Conservation (phyloP, 2,888 invertebrate genomes). For the Drosophila borealis region DNA sequence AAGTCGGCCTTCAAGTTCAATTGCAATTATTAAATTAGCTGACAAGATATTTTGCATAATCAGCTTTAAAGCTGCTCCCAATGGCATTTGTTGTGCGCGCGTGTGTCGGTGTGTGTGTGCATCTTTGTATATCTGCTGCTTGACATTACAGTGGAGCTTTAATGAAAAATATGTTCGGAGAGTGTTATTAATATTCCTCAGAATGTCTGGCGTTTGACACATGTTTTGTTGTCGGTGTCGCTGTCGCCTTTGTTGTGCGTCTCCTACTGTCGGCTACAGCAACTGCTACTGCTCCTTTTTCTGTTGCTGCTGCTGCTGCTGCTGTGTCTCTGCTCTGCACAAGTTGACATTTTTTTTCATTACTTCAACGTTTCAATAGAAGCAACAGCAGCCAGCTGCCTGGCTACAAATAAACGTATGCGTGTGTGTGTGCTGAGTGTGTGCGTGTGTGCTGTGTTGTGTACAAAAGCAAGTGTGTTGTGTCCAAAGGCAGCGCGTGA, state of each 20-base stretch:
- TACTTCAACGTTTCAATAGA: constrained; percentile 77
- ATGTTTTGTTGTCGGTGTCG: constrained; percentile 75
- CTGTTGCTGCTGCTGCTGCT: constrained; percentile 6
- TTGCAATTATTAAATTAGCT: constrained; percentile 59
- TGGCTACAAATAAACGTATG: constrained; percentile 26
- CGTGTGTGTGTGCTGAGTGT: constrained; percentile 7
- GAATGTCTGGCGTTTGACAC: constrained; percentile 79
- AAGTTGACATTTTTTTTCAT: constrained; percentile 79
- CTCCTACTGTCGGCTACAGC: constrained; percentile 1
- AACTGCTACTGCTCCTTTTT: constrained; percentile 21
- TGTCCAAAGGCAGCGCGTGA: constrained; percentile 56
- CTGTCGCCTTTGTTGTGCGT: constrained; percentile 45
- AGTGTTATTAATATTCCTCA: constrained; percentile 81
- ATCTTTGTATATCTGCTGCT: constrained; percentile 44
- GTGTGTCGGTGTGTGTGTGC: constrained; percentile 16
- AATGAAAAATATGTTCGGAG: constrained; percentile 78
- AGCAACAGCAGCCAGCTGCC: constrained; percentile 49
- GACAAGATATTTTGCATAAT: constrained; percentile 46
- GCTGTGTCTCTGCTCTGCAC: constrained; percentile 38
- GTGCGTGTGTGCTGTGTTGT: constrained; percentile 16
- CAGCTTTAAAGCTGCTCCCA: constrained; percentile 45
- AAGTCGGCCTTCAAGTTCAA: constrained; percentile 25
- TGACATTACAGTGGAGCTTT: constrained; percentile 73
- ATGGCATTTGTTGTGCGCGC: constrained; percentile 7
- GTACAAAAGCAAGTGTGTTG: constrained; percentile 49